Evolutionary conservation across 2,113 vertebrate genomes (phyloP), one percentile per base, ranked within the genome.

Genomic region (Anthoscopus minutus): DNA sequence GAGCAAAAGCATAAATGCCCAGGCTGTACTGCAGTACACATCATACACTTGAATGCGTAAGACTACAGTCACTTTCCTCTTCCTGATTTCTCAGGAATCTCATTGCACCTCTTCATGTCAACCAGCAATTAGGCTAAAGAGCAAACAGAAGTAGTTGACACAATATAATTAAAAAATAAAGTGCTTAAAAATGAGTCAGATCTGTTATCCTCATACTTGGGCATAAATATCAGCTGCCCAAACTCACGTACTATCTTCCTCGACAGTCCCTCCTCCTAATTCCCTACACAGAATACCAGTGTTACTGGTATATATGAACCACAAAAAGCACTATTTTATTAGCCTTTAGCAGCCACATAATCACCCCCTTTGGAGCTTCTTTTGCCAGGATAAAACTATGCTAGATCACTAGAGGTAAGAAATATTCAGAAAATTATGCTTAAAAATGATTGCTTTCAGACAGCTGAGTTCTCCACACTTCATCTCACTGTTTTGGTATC

Each of bases 201-300:
- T 88, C 33, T 74, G 65, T 89, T 93, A 95, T 81, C 78, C 71
- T 94, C 80, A 35, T 82, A 57, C 81, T 96, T 74, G 78, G 89
- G 57, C 89, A 89, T 51, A 97, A 89, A 97, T 57, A 92, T 70
- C 79, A 93, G 79, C 70, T 94, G 94, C 86, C 73, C 87, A 47
- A 76, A 76, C 54, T 83, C 86, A 89, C 2, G 0, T 45, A 82
- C 37, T n/a, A 65, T 81, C 79, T 62, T 72, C 70, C 33, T 13
- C 30, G 45, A 21, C n/a, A 13, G 37, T 38, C 56, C 64, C 53
- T 76, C 62, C 40, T 78, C 61, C 57, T 37, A 57, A 84, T 58
- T 51, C 48, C 67, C 56, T 40, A 64, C 66, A 77, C 64, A 83
- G 77, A 81, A 70, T n/a, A 72, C 10, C 40, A 80, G n/a, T 21